Percentiles rank a stretch among this genome's conserved stretches.
Conservation (phyloP, 2,797 vertebrate species). For the Eurystomus glaucurus region DNA sequence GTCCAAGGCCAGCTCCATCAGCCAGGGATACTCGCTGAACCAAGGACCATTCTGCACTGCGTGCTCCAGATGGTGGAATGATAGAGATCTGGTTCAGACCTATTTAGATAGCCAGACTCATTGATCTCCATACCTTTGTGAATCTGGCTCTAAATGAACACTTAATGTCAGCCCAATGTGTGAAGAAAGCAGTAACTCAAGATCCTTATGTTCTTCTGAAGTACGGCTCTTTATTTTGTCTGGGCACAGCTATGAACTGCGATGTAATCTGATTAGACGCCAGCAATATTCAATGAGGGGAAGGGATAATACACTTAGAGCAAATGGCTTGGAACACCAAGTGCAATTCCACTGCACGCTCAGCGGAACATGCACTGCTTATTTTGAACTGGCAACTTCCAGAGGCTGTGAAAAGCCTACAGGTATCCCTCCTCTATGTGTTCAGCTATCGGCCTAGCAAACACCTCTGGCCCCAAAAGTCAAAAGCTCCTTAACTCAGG, state of each 20-base stretch:
- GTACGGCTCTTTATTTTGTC: neutral
- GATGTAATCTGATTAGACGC: conserved; percentile 13
- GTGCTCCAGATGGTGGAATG: accelerated
- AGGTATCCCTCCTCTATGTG: neutral
- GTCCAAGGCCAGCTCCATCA: neutral
- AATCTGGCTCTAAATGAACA: neutral
- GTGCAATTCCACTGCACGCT: neutral
- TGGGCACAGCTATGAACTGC: neutral
- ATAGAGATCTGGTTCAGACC: neutral
- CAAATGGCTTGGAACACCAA: conserved; percentile 42
- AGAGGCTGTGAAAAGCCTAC: neutral
- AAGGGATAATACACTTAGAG: conserved; percentile 55
- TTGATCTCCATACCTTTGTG: neutral
- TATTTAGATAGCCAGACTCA: neutral
- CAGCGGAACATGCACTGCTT: neutral
- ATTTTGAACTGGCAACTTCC: neutral
- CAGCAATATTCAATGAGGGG: conserved; percentile 26
- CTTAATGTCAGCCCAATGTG: neutral
- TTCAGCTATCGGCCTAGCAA: neutral
- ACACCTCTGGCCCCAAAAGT: neutral
- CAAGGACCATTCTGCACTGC: neutral
- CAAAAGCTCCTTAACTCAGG: neutral
- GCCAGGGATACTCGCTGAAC: neutral
- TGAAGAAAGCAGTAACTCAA: conserved; percentile 20
- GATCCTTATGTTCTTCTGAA: neutral